Base-by-base conservation (phyloP, 1,140 invertebrate species). In the Meloidogyne chitwoodi region DNA sequence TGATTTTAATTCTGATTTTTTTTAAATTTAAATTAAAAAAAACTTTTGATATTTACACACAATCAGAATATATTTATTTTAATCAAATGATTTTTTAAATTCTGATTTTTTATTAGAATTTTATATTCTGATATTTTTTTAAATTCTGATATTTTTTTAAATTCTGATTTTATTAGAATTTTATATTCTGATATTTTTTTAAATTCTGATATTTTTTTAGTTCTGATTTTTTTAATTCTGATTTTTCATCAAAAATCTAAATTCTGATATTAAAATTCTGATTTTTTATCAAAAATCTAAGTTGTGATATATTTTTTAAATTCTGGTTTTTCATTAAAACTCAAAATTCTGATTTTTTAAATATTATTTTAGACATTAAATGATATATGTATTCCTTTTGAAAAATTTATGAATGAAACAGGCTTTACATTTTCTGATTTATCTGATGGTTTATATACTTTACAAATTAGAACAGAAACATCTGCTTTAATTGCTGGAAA, bases 361-460 rank as follows among this genome's bases (percentile, higher is more conserved):
- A 80, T 34, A 77, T 80, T 48, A 14, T 68, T 85, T 81, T 69
- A 84, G 82, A 80, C 80, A 26, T 80, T 72, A 12, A 14, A 81
- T 12, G 65, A 75, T 14, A 10, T 56, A 34, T 84, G 83, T 66
- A 63, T 85, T 24, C 26, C 27, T 14, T 44, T 31, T 34, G 31
- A 44, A n/a, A 44, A 74, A 10, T 85, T 81, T 56, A 63, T 77
- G 12, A 68, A 78, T 12, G 29, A 79, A 2, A 48, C 77, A 2
- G 84, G 84, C 22, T 62, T 84, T 38, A 22, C 70, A 2, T 84
- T 88, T 61, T 8, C n/a, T 14, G 81, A 83, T n/a, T 77, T 96
- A 0, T 84, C 88, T n/a, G 89, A 93, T 71, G 95, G 94, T 3
- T 94, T 93, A 88, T 96, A 96, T 87, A 92, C 91, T 27, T 82